Evolutionary conservation across 2,797 vertebrate genomes (phyloP), one percentile per base, ranked within the genome.

Genomic region (Notoglanidium macrostoma): DNA sequence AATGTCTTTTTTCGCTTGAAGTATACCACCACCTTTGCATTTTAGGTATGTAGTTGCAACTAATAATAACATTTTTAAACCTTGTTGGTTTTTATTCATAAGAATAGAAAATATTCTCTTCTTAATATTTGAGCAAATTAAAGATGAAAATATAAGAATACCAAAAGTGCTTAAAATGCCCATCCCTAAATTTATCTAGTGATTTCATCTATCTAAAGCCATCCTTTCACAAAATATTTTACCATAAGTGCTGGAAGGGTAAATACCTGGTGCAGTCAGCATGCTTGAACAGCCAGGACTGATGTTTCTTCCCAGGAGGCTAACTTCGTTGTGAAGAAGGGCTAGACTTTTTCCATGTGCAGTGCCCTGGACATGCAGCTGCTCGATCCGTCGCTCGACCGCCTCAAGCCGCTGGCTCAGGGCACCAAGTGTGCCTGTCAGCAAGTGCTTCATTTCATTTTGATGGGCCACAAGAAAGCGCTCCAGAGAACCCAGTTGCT

Each of bases 381-480:
- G 89, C 81, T 92, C 91, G 81, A 93, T 79, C 54, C 88, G 92
- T 67, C 87, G 92, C 89, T 96, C 96, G 83, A 96, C 74, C 10
- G 90, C 91, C 77, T 94, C 93, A 55, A 96, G 90, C 3, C 94
- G 93, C 29, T 92, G 95, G 29, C 93, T 91, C 0, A 96, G 86
- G 0, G 93, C 90, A 0, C 93, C 90, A 15, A 96, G 68, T 1
- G 94, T 92, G 55, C 93, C 94, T 19, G 92, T 91, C 80, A 96
- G 89, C 83, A 96, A 92, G 61, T 88, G 92, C 32, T 93, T 94
- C 83, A 96, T 90, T 92, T 96, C 96, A 40, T 86, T 85, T 85
- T 95, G 94, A 85, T 96, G 95, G 84, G 92, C 91, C 1, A 91
- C 89, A 46, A 96, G 92, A 73, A 95, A 61, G 6, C 77, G 85